Evolutionary conservation across 2,888 invertebrate genomes (phyloP), one percentile per base, ranked within the genome.

Genomic region (Amblyjoppa proteus): DNA sequence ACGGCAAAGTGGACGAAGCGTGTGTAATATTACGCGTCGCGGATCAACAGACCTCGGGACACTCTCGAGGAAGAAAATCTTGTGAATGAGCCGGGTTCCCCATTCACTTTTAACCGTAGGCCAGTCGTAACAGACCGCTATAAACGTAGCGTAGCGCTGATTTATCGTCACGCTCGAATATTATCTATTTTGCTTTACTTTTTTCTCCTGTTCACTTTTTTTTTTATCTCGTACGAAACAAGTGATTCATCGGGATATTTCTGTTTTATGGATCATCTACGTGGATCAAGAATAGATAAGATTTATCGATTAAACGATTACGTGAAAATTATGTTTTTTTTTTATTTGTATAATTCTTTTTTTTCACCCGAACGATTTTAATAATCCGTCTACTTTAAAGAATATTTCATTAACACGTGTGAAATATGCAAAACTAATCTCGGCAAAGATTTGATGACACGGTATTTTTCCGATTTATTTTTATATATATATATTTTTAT

Each of bases 61-160:
- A 88, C 88, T 80, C 88, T 90, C 88, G 89, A 31, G 61, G 87
- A 90, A 90, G 92, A 92, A 93, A 93, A 92, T 91, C 91, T 93
- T 92, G 91, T 93, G 93, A 93, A 93, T 93, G 93, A 92, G 91
- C 91, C 87, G 91, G 91, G 41, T 92, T 91, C 90, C 91, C 93
- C 93, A 93, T 93, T 93, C 93, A 93, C 93, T 93, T 92, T 93
- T 92, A 92, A 92, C 88, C 89, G 89, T 88, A 88, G 84, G 88
- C 87, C 87, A 84, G 85, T 81, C 86, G 88, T 88, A 88, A 89
- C 88, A 87, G 87, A 82, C 82, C 85, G 84, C 76, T 61, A 73
- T 76, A 75, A 81, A 69, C 81, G 86, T 84, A 80, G 76, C 83
- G 84, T 74, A 58, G 69, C 75, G 56, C 80, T 81, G 73, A 87